Conservation (phyloP, 2,888 invertebrate genomes). For the Harpalus rufipes region DNA sequence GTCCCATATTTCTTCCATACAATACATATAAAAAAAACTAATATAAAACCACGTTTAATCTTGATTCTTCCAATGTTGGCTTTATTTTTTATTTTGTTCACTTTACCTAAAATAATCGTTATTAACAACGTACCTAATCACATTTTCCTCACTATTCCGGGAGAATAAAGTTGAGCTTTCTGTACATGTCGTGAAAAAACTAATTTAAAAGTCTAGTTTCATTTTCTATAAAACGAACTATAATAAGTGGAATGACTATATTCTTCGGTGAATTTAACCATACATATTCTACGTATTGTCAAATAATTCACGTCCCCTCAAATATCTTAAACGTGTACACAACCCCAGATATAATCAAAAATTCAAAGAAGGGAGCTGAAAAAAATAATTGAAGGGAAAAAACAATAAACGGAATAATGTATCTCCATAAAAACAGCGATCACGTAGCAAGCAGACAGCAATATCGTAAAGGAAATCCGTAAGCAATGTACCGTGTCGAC, state of each 20-base stretch:
- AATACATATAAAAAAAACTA: conserved; percentile 23
- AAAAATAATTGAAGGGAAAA: conserved; percentile 43
- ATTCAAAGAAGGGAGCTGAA: conserved; percentile 25
- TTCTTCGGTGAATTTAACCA: too few relatives aligned
- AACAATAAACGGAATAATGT: conserved; percentile 55
- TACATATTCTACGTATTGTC: background rate
- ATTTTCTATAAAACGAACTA: too few relatives aligned
- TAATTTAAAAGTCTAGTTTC: too few relatives aligned
- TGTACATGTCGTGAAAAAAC: too few relatives aligned
- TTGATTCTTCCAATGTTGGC: background rate
- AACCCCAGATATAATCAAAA: conserved; percentile 28
- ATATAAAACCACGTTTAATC: conserved; percentile 16
- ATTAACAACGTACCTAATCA: too few relatives aligned
- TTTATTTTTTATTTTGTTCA: too few relatives aligned
- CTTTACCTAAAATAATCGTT: too few relatives aligned
- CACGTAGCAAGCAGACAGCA: conserved; percentile 49
- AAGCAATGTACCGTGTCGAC: conserved; percentile 55
- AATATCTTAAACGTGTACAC: conserved; percentile 24
- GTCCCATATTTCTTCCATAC: conserved; percentile 36
- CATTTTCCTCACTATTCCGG: too few relatives aligned
- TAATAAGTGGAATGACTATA: too few relatives aligned
- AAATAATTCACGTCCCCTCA: conserved; percentile 2
- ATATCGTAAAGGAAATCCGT: conserved; percentile 59
- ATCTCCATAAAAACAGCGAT: conserved; percentile 56
- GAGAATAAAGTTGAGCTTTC: too few relatives aligned